Percentiles rank a stretch among this genome's conserved stretches.
phyloP scores from a whole-genome alignment of 2,113 vertebrate species.

The Ailurus styani region DNA sequence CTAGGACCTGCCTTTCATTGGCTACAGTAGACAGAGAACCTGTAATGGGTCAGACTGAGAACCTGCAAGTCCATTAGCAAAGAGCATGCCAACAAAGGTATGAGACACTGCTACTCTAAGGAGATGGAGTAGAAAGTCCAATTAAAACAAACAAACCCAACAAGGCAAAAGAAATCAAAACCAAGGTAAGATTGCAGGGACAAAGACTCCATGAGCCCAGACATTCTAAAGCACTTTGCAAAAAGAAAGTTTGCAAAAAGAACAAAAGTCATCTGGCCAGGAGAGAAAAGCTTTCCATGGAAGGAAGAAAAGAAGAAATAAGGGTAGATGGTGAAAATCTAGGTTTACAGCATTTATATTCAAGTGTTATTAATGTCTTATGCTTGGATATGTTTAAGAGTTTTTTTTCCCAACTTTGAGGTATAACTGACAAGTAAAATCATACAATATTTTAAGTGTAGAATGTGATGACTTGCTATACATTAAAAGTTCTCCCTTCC shows the following conservation, averaged over 20 bases:
- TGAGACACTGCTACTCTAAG: not conserved
- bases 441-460: not conserved
- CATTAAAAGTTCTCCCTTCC: not conserved
- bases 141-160: not conserved
- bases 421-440: not conserved
- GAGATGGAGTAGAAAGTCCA: not conserved
- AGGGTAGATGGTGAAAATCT: not conserved
- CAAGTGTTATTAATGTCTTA: not conserved
- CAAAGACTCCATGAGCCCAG: not conserved
- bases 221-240: not conserved
- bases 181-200: not conserved
- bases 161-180: not conserved
- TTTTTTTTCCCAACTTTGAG: not conserved
- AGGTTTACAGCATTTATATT: not conserved
- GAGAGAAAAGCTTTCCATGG: not conserved
- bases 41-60: accelerated
- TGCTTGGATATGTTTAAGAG: not conserved
- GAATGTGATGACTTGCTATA: not conserved
- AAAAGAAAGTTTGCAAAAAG: not conserved
- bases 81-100: not conserved
- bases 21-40: not conserved
- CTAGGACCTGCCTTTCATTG: not conserved
- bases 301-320: not conserved
- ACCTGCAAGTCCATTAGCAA: not conserved
- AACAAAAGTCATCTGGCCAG: not conserved